Percentiles rank a stretch among this genome's conserved stretches.
These are phyloP conservation scores for Oncorhynchus gorbuscha DNA, from an alignment of 2,113 vertebrate genomes.

Conservation along the genomic window DNA sequence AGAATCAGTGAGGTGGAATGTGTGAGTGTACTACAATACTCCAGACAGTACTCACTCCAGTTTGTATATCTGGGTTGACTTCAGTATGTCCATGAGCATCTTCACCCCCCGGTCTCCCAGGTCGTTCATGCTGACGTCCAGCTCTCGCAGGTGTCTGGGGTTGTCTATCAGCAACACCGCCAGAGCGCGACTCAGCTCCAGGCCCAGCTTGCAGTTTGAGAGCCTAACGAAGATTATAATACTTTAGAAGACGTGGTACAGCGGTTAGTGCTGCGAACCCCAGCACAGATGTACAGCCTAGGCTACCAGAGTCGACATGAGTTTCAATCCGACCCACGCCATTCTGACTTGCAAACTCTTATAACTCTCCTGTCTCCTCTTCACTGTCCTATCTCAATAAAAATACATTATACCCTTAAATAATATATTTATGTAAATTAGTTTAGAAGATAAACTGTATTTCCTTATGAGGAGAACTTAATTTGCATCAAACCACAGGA, in stretches of 20 bases:
- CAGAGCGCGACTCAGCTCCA: slow-evolving; percentile 25
- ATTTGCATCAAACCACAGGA: too few relatives aligned
- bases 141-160: slow-evolving; percentile 20
- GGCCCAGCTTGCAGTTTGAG: slow-evolving; percentile 50
- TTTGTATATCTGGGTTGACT: slow-evolving; percentile 39
- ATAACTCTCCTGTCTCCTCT: too few relatives aligned
- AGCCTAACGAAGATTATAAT: slow-evolving; percentile 32
- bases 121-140: slow-evolving; percentile 62
- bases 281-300: too few relatives aligned
- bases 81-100: slow-evolving; percentile 19
- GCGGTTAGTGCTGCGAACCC: too few relatives aligned
- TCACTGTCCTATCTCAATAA: too few relatives aligned
- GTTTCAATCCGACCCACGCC: too few relatives aligned
- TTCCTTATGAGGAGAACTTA: too few relatives aligned
- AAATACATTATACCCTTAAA: too few relatives aligned
- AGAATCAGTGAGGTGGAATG: neutral
- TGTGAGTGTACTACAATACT: neutral
- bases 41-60: slow-evolving; percentile 51
- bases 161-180: slow-evolving; percentile 44
- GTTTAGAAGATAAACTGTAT: neutral
- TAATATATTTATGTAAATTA: too few relatives aligned
- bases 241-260: neutral
- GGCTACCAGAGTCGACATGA: too few relatives aligned
- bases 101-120: slow-evolving; percentile 36
- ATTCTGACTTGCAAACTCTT: too few relatives aligned